These are phyloP conservation scores for Deroplatys truncata DNA, from an alignment of 2,888 invertebrate species.

Conservation along the genomic window DNA sequence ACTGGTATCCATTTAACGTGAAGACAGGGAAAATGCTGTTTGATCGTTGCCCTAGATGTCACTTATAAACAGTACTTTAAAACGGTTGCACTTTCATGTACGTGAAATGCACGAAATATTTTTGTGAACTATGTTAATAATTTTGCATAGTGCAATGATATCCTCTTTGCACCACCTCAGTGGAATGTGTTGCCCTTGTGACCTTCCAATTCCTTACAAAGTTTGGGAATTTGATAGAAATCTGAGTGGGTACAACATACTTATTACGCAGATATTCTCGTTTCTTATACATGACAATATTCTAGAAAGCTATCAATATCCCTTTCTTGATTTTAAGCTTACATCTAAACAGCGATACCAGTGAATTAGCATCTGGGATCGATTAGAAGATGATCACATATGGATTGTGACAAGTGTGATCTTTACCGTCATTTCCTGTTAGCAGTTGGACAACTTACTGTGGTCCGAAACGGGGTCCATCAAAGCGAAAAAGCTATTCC, in stretches of 20 bases:
- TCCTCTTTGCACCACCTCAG: too few relatives aligned
- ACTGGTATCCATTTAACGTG: too few relatives aligned
- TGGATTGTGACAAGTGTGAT: not conserved
- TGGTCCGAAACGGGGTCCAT: not conserved
- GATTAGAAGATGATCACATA: not conserved
- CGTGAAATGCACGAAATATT: too few relatives aligned
- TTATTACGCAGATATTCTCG: not conserved
- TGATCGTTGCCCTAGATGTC: too few relatives aligned
- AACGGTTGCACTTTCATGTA: too few relatives aligned
- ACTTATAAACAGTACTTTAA: too few relatives aligned
- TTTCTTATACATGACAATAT: not conserved
- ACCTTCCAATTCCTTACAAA: too few relatives aligned
- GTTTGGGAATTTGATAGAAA: not conserved
- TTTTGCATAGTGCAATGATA: too few relatives aligned
- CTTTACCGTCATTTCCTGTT: not conserved
- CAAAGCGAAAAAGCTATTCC: not conserved
- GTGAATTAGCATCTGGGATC: not conserved
- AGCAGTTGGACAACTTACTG: not conserved
- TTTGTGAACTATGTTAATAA: too few relatives aligned
- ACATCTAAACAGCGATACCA: not conserved
- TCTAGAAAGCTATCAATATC: not conserved
- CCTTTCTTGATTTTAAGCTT: not conserved
- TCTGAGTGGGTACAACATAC: not conserved
- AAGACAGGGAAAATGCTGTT: too few relatives aligned
- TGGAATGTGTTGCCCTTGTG: too few relatives aligned